Conservation (phyloP, 2,888 invertebrate species). For the Dolichopus griseipennis region DNA sequence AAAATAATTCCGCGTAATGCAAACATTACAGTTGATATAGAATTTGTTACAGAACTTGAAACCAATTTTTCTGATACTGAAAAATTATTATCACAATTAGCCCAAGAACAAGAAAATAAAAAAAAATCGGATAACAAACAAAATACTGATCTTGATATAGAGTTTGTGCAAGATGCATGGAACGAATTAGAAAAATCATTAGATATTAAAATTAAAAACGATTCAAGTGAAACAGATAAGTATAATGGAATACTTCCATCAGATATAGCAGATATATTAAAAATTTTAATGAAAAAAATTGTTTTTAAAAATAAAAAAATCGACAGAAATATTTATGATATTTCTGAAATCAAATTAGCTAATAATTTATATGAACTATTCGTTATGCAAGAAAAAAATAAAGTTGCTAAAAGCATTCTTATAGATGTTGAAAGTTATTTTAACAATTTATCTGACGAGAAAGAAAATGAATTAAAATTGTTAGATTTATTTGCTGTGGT, state of each 20-base stretch:
- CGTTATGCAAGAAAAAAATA: conserved; percentile 25
- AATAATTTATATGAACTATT: conserved; percentile 15
- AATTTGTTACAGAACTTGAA: conserved; percentile 22
- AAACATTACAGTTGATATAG: conserved; percentile 11
- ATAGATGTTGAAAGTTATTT: neutral
- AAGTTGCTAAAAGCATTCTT: conserved; percentile 12
- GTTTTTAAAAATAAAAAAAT: neutral
- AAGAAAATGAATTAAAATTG: neutral
- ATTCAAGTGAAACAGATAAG: neutral
- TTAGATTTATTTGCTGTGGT: conserved; percentile 13
- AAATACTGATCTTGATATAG: conserved; percentile 17
- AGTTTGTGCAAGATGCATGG: neutral
- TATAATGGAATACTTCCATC: neutral
- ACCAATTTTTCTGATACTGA: conserved; percentile 11
- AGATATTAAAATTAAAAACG: neutral
- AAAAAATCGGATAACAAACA: conserved; percentile 2
- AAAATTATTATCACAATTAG: conserved; percentile 12
- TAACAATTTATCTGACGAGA: neutral
- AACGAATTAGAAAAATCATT: neutral
- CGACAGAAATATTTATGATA: neutral
- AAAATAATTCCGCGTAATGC: neutral
- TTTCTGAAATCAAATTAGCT: neutral
- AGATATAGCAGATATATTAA: neutral
- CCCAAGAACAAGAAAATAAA: neutral
- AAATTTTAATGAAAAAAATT: neutral